Percentiles rank a stretch among this genome's conserved stretches.
phyloP scores from a whole-genome alignment of 2,797 vertebrate species.

The Clarias platycephalus region DNA sequence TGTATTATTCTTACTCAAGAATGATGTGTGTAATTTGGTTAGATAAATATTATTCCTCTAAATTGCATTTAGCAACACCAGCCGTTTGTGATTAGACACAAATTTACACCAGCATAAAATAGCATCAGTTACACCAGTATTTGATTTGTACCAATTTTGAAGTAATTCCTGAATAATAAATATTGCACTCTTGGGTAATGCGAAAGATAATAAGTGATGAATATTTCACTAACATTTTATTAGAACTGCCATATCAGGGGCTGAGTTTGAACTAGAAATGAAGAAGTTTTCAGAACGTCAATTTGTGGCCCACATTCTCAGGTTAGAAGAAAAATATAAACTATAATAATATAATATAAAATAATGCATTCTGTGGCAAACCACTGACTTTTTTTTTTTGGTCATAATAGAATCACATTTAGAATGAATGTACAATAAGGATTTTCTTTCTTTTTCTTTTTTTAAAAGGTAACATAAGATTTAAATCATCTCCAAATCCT shows the following conservation, averaged over 20 bases:
- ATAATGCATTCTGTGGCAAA: not conserved
- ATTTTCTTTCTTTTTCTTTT: no score
- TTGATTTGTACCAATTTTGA: not conserved
- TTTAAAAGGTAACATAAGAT: not conserved
- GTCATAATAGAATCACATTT: not conserved
- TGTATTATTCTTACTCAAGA: slow-evolving; percentile 10
- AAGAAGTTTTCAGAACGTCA: not conserved
- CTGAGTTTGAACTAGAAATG: not conserved
- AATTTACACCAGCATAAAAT: not conserved
- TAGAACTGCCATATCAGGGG: not conserved
- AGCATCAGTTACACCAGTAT: not conserved
- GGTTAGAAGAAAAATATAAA: not conserved
- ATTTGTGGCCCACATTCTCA: not conserved
- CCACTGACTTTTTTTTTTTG: not conserved
- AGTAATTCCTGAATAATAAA: not conserved
- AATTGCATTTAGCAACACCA: not conserved
- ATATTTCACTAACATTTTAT: not conserved
- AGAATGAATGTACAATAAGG: not conserved
- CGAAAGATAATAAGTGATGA: not conserved
- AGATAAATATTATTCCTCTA: not conserved
- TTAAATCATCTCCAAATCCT: not conserved
- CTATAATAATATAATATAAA: no score
- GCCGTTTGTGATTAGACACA: not conserved
- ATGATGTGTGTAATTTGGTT: not conserved
- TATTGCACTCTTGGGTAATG: not conserved